Evolutionary conservation across 1,140 invertebrate genomes (phyloP), one percentile per base, ranked within the genome.

Genomic region (Drosophila quadrilineata): DNA sequence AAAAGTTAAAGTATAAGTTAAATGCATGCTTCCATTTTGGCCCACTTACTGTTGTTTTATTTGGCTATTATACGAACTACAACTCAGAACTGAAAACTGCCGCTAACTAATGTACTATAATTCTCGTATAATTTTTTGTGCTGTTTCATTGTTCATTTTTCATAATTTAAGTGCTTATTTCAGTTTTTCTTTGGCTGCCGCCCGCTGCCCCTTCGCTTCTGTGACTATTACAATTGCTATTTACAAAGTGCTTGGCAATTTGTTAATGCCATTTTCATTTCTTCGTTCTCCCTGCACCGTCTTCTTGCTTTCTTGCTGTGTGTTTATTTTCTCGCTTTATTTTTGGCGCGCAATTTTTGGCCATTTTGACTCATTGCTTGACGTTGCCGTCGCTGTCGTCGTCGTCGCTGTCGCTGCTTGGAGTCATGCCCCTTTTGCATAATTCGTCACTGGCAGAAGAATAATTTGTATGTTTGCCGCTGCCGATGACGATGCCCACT

Each of bases 271-370:
- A 71, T 70, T 74, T 70, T 24, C n/a, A n/a, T n/a, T n/a, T n/a
- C n/a, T n/a, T n/a, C n/a, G n/a, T n/a, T n/a, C n/a, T n/a, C n/a
- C n/a, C n/a, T n/a, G n/a, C n/a, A n/a, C n/a, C n/a, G n/a, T n/a
- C n/a, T n/a, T n/a, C n/a, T n/a, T n/a, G n/a, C n/a, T n/a, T 28
- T 24, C 38, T 38, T 71, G 57, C 21, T 57, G 46, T 67, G 36
- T 43, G 45, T 17, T 29, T 41, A 36, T 54, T 62, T 36, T 54
- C 52, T 50, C 45, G 40, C 40, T 33, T 57, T 68, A 68, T 68
- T 79, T 84, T 84, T 85, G 77, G 79, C 77, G 74, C 69, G 77
- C 59, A 77, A 65, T 85, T 73, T 65, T 77, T 69, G 56, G 73
- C 49, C 22, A 33, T 43, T 76, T 82, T 82, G 76, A 82, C 68